Conservation (phyloP, 2,888 invertebrate species). For the Hirtodrosophila confusa region DNA sequence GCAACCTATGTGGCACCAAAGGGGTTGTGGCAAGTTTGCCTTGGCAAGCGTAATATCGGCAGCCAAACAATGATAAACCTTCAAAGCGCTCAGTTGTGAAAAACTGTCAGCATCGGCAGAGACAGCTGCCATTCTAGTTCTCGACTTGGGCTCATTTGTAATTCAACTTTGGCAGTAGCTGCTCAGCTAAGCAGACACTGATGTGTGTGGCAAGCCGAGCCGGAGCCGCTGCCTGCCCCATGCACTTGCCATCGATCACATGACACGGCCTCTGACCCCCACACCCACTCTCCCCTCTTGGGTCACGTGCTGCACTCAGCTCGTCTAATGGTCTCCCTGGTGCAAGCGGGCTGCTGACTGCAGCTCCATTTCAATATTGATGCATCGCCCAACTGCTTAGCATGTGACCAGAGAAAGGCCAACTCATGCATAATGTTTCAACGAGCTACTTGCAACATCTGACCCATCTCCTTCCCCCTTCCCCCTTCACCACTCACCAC, state of each 20-base stretch:
- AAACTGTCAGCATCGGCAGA: conserved; percentile 36
- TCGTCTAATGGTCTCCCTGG: conserved; percentile 33
- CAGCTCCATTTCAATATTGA: conserved; percentile 59
- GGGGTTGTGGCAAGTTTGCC: conserved; percentile 21
- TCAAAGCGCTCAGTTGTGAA: conserved; percentile 47
- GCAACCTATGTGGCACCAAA: conserved; percentile 4
- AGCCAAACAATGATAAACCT: conserved; percentile 71
- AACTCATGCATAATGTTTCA: conserved; percentile 49
- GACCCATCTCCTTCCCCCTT: conserved; percentile 2
- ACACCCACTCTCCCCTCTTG: conserved; percentile 21
- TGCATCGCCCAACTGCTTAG: conserved; percentile 61
- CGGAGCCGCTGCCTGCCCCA: conserved; percentile 22
- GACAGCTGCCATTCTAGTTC: conserved; percentile 26
- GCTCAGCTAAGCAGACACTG: conserved; percentile 49
- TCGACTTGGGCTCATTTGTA: conserved; percentile 67
- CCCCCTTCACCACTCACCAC: background rate
- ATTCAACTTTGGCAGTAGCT: conserved; percentile 62
- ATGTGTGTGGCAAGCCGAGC: conserved; percentile 40
- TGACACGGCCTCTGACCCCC: background rate
- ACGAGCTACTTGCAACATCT: conserved; percentile 13
- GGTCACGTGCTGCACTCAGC: conserved; percentile 35
- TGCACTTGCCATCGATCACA: conserved; percentile 46
- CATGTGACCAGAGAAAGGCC: conserved; percentile 37
- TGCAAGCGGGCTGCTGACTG: conserved; percentile 39
- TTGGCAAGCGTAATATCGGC: conserved; percentile 23